These are phyloP conservation scores for Apeira syringaria DNA, from an alignment of 2,888 invertebrate genomes.

Conservation along the genomic window DNA sequence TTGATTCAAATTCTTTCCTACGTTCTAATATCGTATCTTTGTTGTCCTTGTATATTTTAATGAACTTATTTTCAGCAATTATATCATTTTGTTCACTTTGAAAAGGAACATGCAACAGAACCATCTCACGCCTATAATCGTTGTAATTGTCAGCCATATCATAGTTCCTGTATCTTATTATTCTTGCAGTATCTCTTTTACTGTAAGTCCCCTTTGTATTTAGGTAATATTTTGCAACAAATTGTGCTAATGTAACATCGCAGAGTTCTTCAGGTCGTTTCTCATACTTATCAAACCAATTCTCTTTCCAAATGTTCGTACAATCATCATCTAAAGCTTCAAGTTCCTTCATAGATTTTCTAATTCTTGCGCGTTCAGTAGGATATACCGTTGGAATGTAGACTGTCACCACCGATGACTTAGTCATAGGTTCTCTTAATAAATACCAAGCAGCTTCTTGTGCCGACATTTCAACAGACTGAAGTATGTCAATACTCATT, in stretches of 20 bases:
- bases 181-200: conserved; percentile 34
- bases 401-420: conserved; percentile 25
- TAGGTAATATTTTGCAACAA: conserved; percentile 45
- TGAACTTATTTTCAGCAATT: conserved; percentile 45
- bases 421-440: conserved; percentile 36
- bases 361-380: conserved; percentile 42
- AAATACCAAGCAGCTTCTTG: conserved; percentile 57
- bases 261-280: conserved; percentile 48
- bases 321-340: conserved; percentile 42
- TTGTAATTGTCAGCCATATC: conserved; percentile 44
- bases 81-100: conserved; percentile 49
- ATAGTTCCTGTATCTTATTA: conserved; percentile 51
- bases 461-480: conserved; percentile 37
- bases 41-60: conserved; percentile 45
- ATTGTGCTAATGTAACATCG: conserved; percentile 49
- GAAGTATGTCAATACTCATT: conserved; percentile 33
- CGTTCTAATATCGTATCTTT: conserved; percentile 35
- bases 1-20: conserved; percentile 35
- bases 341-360: conserved; percentile 50
- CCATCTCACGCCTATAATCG: conserved; percentile 54
- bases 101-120: conserved; percentile 49
- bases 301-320: conserved; percentile 57
- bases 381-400: conserved; percentile 45
- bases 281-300: conserved; percentile 59
- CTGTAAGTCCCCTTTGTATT: conserved; percentile 31